Conservation (phyloP, 2,888 invertebrate species). For the Bellardia bayeri region DNA sequence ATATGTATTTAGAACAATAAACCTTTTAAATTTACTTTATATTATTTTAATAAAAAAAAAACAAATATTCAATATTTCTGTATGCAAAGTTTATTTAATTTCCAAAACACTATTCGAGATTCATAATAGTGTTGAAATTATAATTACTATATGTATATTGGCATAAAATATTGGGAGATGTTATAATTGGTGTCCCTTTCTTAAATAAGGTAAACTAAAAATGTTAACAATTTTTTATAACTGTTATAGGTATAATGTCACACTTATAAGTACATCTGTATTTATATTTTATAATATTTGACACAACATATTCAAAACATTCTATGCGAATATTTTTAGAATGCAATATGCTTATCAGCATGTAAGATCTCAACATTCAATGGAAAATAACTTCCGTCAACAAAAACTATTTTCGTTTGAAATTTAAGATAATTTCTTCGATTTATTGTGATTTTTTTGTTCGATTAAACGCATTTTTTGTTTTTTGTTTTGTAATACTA, state of each 20-base stretch:
- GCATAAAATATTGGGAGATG: neutral
- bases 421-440: conserved; percentile 15
- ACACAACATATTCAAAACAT: neutral
- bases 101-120: neutral
- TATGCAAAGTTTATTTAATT: neutral
- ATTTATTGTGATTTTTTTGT: conserved; percentile 44
- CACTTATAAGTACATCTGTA: neutral
- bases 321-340: neutral
- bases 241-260: neutral
- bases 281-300: neutral
- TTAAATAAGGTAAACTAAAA: neutral
- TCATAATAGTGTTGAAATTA: neutral
- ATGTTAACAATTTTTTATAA: neutral
- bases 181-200: neutral
- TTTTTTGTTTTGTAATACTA: conserved; percentile 59
- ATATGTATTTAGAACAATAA: too few relatives aligned
- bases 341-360: neutral
- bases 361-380: neutral
- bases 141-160: neutral
- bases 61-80: too few relatives aligned
- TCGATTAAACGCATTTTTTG: conserved; percentile 54
- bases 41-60: too few relatives aligned
- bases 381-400: conserved; percentile 1
- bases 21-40: too few relatives aligned
- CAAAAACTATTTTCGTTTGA: neutral